Evolutionary conservation across 2,797 vertebrate species (phyloP).

Genomic region (Oryzias sinensis): DNA sequence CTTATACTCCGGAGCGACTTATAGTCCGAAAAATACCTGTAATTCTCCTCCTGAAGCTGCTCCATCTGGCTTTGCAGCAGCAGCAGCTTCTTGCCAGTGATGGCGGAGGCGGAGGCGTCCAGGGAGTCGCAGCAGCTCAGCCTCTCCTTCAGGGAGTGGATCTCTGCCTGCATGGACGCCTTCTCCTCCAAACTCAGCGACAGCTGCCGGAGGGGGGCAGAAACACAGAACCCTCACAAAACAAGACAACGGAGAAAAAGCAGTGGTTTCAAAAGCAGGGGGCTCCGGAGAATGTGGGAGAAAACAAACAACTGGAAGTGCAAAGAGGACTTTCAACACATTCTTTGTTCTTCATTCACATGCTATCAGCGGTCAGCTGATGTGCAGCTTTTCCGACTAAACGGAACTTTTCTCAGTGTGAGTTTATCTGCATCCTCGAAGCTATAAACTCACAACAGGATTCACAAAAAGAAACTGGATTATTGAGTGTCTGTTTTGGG

Average conservation of each 20-base stretch:
- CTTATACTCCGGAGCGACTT: background rate
- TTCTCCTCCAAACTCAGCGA: constrained; percentile 84
- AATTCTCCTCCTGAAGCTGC: constrained; percentile 93
- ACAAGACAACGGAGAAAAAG: background rate
- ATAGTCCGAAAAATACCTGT: constrained; percentile 74
- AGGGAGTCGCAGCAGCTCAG: constrained; percentile 68
- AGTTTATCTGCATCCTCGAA: constrained; percentile 37
- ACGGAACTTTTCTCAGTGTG: constrained; percentile 39
- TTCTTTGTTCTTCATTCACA: constrained; percentile 50
- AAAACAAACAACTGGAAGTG: background rate
- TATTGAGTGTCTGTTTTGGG: too few relatives aligned
- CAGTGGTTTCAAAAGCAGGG: background rate
- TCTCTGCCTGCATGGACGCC: constrained; percentile 77
- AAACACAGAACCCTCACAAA: background rate
- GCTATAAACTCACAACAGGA: constrained; percentile 9
- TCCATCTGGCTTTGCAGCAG: constrained; percentile 91
- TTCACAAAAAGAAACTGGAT: too few relatives aligned
- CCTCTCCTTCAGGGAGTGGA: constrained; percentile 76
- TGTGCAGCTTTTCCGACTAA: constrained; percentile 31
- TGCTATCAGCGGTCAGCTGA: constrained; percentile 65
- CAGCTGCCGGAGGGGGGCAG: constrained; percentile 66
- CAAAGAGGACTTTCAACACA: constrained; percentile 30
- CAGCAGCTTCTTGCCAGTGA: constrained; percentile 86
- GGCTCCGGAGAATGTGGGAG: background rate
- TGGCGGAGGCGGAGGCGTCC: constrained; percentile 65